phyloP scores from a whole-genome alignment of 2,113 vertebrate species.

The Entelurus aequoreus region DNA sequence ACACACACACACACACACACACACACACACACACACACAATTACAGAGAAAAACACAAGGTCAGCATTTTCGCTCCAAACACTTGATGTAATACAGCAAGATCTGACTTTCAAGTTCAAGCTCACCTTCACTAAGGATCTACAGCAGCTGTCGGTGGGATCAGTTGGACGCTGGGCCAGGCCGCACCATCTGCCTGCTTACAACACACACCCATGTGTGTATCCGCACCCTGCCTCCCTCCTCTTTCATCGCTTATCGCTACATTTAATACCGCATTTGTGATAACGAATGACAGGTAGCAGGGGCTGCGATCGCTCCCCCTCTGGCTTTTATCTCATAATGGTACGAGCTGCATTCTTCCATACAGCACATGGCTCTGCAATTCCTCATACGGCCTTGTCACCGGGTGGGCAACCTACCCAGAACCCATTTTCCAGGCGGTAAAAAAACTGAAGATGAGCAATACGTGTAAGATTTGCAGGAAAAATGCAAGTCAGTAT shows the following conservation, averaged over 20 bases:
- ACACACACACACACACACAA: not conserved
- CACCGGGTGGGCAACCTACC: slow-evolving; percentile 39
- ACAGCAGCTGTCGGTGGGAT: slow-evolving; percentile 59
- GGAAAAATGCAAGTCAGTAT: slow-evolving; percentile 1
- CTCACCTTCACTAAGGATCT: slow-evolving; percentile 54
- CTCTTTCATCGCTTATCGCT: slow-evolving; percentile 66
- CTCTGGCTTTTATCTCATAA: slow-evolving; percentile 55
- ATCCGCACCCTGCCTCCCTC: slow-evolving; percentile 55
- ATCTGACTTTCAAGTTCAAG: slow-evolving; percentile 27
- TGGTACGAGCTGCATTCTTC: slow-evolving; percentile 63
- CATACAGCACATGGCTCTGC: slow-evolving; percentile 11
- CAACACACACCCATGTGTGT: slow-evolving; percentile 52
- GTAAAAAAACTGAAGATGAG: slow-evolving; percentile 13
- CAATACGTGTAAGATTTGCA: slow-evolving; percentile 21
- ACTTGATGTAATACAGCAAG: slow-evolving; percentile 45
- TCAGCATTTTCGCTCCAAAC: slow-evolving; percentile 54
- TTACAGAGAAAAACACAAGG: slow-evolving; percentile 22
- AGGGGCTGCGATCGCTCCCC: slow-evolving; percentile 40
- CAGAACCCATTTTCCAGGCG: slow-evolving; percentile 44
- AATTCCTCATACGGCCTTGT: slow-evolving; percentile 36
- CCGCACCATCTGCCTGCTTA: slow-evolving; percentile 57
- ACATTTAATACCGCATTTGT: slow-evolving; percentile 65
- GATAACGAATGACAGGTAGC: slow-evolving; percentile 68
- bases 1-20: slow-evolving; percentile 5
- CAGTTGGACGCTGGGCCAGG: slow-evolving; percentile 31